Evolutionary conservation across 2,888 invertebrate species (phyloP).

Genomic region (Quadroppia sp.): DNA sequence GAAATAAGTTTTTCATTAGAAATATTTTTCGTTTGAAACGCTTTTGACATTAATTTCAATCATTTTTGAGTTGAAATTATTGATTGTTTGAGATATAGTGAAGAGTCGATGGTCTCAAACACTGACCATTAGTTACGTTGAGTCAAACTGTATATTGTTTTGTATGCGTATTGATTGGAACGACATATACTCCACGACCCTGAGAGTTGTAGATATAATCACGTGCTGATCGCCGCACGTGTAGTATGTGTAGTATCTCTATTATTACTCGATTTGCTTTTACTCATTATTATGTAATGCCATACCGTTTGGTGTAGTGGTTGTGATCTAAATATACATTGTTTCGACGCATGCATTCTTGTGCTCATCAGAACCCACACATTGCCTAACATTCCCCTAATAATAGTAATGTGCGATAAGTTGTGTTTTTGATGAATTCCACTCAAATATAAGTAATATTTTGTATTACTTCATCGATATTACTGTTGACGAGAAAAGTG

Average conservation of each 20-base stretch:
- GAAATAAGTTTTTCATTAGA: too few species aligned
- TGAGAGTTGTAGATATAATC: constrained; percentile 29
- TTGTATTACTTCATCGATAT: neutral
- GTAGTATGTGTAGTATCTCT: constrained; percentile 27
- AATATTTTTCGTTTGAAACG: neutral
- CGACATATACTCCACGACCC: neutral
- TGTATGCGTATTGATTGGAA: neutral
- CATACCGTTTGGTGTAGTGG: constrained; percentile 11
- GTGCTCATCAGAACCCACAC: too few species aligned
- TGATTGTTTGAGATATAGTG: neutral
- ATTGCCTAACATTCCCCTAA: too few species aligned
- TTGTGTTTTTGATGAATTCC: neutral
- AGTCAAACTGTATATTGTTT: neutral
- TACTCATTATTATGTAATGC: constrained; percentile 25
- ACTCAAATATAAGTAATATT: neutral
- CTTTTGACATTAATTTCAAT: too few species aligned
- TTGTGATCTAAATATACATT: constrained; percentile 18
- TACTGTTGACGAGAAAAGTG: neutral
- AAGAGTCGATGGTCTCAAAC: neutral
- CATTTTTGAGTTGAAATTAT: too few species aligned
- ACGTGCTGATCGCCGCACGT: constrained; percentile 33
- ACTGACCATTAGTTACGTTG: neutral
- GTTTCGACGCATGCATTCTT: constrained; percentile 21
- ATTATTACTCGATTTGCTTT: constrained; percentile 14
- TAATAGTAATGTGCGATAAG: neutral